phyloP scores from a whole-genome alignment of 2,797 vertebrate species.

The Epinephelus coioides region DNA sequence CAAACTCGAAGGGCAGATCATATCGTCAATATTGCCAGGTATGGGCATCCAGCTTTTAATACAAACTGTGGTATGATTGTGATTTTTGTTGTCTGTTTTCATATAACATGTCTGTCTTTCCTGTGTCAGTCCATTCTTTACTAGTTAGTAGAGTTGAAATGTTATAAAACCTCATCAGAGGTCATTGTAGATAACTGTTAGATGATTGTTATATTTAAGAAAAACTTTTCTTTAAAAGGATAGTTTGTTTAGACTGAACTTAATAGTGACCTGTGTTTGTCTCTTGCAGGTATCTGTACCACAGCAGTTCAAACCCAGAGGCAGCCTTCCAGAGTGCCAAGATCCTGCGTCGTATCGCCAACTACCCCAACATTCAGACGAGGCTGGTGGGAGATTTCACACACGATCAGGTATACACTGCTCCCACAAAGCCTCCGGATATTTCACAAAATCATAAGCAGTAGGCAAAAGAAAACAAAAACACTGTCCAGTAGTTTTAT shows the following conservation, averaged over 20 bases:
- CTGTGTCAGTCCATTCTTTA: not conserved
- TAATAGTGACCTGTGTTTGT: slow-evolving; percentile 19
- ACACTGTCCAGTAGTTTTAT: no score
- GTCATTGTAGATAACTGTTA: not conserved
- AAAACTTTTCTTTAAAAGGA: not conserved
- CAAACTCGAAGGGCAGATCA: slow-evolving; percentile 96
- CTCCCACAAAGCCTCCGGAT: not conserved
- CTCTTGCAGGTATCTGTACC: slow-evolving; percentile 91
- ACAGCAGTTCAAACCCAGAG: slow-evolving; percentile 94
- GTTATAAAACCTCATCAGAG: not conserved
- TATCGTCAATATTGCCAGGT: slow-evolving; percentile 97
- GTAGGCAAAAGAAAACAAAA: not conserved
- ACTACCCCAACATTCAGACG: slow-evolving; percentile 95
- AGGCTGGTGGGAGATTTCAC: slow-evolving; percentile 98
- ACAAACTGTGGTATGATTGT: not conserved
- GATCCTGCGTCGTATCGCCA: slow-evolving; percentile 95
- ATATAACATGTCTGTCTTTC: not conserved
- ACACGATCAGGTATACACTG: slow-evolving; percentile 90
- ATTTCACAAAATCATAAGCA: not conserved
- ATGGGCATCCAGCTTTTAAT: not conserved
- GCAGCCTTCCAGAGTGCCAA: slow-evolving; percentile 96
- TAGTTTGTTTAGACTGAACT: not conserved
- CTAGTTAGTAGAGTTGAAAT: not conserved
- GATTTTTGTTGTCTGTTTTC: not conserved
- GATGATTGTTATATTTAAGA: not conserved